These are phyloP conservation scores for Eutolmus rufibarbis DNA, from an alignment of 2,888 invertebrate species.

Conservation along the genomic window DNA sequence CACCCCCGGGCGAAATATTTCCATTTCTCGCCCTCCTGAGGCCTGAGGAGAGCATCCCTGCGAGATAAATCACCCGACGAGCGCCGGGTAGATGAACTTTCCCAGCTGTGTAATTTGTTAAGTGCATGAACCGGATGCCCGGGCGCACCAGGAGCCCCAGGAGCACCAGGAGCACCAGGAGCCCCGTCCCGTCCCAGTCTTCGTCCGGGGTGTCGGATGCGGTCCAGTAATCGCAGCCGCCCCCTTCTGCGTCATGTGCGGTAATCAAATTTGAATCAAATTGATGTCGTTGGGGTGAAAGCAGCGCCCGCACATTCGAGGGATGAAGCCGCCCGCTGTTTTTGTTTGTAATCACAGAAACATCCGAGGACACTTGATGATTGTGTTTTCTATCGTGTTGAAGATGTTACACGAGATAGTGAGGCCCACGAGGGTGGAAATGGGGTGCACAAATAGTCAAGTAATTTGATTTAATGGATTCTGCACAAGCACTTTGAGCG, in stretches of 20 bases:
- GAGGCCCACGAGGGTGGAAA: neutral
- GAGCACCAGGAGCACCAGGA: neutral
- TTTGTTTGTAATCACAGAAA: conserved; percentile 35
- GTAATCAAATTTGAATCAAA: conserved; percentile 50
- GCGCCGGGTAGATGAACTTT: conserved; percentile 49
- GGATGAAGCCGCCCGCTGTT: neutral
- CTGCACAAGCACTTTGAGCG: neutral
- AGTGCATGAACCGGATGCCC: conserved; percentile 56
- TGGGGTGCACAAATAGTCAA: neutral
- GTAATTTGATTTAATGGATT: conserved; percentile 31
- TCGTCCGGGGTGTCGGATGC: conserved; percentile 12
- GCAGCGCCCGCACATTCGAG: neutral
- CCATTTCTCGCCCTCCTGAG: neutral
- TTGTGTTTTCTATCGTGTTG: neutral
- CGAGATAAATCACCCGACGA: conserved; percentile 25
- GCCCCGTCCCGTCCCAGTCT: neutral
- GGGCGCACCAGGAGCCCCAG: neutral
- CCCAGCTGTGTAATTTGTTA: conserved; percentile 63
- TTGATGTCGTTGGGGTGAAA: conserved; percentile 44
- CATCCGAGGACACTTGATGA: conserved; percentile 35
- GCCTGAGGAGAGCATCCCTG: neutral
- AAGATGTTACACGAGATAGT: neutral
- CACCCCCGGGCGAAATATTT: conserved; percentile 23
- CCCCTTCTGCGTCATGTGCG: conserved; percentile 35
- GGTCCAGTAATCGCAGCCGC: conserved; percentile 31